Evolutionary conservation across 2,797 vertebrate genomes (phyloP), one percentile per base, ranked within the genome.

Genomic region (Melanotaenia boesemani): DNA sequence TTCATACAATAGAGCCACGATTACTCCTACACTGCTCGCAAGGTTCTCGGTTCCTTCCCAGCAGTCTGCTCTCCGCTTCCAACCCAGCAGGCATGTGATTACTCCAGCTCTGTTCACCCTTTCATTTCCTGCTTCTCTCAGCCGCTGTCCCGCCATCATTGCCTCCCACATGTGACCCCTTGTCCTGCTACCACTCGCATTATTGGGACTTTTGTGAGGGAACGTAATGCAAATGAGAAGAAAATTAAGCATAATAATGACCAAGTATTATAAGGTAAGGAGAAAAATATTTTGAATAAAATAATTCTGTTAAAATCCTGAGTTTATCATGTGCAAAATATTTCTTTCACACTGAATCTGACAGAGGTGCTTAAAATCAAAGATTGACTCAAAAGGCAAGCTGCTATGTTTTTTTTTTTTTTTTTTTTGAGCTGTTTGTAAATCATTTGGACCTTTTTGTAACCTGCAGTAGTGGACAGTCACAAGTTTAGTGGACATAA

Each of bases 1-100:
- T 93, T 81, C 22, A 80, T 70, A 95, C 94, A 95, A 95, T 95
- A 91, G 86, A 79, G 80, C 70, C 79, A 69, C 95, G 95, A 95
- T 95, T 95, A 94, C 92, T 86, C 87, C 92, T 88, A 91, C 88
- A 73, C 85, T 58, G 69, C 85, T 86, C 57, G 60, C 86, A 77
- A 77, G 70, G 82, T 80, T 83, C 80, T 81, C 79, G 63, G 77
- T 79, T 80, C 83, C 82, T 71, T 86, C 82, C 83, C n/a, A 67
- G 69, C 71, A 87, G 85, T 84, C 84, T 80, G 86, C 87, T 63
- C 82, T 76, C 80, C 30, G 76, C 87, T 88, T 83, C 74, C 79
- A 85, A 62, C 89, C 72, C 89, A 92, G 90, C 87, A 70, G 89
- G 89, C 64, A 81, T 80, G 84, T 91, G 92, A 94, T 94, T 94